These are phyloP conservation scores for Suillia variegata DNA, from an alignment of 2,888 invertebrate genomes.

Conservation along the genomic window DNA sequence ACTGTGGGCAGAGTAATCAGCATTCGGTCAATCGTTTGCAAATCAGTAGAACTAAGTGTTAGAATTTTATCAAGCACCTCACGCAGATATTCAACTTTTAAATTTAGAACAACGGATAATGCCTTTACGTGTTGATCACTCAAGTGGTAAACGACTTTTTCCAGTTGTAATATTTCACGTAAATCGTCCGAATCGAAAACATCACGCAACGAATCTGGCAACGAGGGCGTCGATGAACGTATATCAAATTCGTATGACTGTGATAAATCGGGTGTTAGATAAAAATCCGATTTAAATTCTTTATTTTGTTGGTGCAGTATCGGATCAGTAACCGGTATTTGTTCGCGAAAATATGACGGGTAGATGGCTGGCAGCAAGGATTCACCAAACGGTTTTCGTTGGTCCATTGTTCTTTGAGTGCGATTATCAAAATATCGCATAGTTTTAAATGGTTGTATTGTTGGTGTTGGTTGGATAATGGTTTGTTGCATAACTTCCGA, in stretches of 20 bases:
- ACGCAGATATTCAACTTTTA: constrained; percentile 37
- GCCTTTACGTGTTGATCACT: constrained; percentile 41
- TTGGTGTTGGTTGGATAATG: too few species aligned
- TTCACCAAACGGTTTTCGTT: not conserved
- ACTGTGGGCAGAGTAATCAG: too few species aligned
- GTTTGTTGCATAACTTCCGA: too few species aligned
- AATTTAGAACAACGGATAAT: constrained; percentile 41
- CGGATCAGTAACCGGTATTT: not conserved
- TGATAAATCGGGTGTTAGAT: constrained; percentile 29
- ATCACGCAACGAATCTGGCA: constrained; percentile 46
- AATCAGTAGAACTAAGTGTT: constrained; percentile 28
- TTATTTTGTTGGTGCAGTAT: too few species aligned
- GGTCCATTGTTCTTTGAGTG: not conserved
- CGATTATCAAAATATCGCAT: not conserved
- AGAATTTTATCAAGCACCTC: constrained; percentile 36
- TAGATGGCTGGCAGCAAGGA: constrained; percentile 39
- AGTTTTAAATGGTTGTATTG: not conserved
- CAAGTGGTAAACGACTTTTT: constrained; percentile 38
- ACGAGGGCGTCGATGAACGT: constrained; percentile 36
- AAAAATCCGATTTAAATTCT: too few species aligned
- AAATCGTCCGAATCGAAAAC: constrained; percentile 44
- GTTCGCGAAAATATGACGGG: constrained; percentile 42
- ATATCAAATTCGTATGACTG: constrained; percentile 20
- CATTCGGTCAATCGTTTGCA: constrained; percentile 24
- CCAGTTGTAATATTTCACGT: constrained; percentile 37